Percentiles rank a stretch among this genome's conserved stretches.
phyloP scores from a whole-genome alignment of 2,888 invertebrate genomes.

The Nyleta sp. region DNA sequence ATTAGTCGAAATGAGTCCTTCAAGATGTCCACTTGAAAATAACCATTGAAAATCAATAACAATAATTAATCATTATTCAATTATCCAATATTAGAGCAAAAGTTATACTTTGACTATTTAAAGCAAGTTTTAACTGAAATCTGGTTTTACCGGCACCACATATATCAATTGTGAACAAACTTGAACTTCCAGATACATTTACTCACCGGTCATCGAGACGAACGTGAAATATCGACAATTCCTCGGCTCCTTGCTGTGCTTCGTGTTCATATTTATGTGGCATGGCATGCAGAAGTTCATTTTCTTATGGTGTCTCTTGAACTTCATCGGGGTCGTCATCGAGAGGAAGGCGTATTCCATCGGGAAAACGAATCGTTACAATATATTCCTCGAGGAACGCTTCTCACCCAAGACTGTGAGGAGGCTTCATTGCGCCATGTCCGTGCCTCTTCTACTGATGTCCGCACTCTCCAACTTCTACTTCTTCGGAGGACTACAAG shows the following conservation, averaged over 20 bases:
- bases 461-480: conserved; percentile 94
- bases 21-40: no score
- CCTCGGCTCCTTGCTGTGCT: conserved; percentile 89
- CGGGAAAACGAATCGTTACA: conserved; percentile 83
- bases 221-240: conserved; percentile 73
- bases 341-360: conserved; percentile 86
- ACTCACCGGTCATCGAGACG: conserved; percentile 85
- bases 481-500: conserved; percentile 90
- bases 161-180: no score
- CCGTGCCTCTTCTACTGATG: conserved; percentile 89
- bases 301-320: conserved; percentile 93
- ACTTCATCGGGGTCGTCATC: conserved; percentile 90
- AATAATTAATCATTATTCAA: no score
- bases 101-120: no score
- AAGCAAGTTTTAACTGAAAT: no score
- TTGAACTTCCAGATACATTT: conserved; percentile 88
- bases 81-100: no score
- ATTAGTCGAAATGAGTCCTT: no score
- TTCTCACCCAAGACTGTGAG: conserved; percentile 82
- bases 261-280: conserved; percentile 94
- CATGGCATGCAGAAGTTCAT: conserved; percentile 92
- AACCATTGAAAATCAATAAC: no score
- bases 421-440: conserved; percentile 87
- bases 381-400: conserved; percentile 80
- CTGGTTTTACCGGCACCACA: no score